phyloP scores from a whole-genome alignment of 2,113 vertebrate genomes.

The Nestor notabilis region DNA sequence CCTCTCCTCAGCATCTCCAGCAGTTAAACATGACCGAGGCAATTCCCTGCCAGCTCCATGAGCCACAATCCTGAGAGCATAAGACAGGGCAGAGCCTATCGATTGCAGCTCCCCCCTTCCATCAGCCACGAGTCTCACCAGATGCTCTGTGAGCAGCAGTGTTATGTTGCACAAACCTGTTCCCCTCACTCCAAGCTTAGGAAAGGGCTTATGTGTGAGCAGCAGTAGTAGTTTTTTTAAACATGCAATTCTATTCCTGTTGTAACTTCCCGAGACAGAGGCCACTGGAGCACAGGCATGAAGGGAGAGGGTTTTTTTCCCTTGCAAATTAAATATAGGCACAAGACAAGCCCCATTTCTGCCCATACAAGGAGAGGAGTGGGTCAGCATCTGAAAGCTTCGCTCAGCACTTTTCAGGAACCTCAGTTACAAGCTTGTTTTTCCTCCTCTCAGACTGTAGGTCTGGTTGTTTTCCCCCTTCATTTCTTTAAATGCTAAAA shows the following conservation, averaged over 20 bases:
- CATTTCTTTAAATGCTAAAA: background rate
- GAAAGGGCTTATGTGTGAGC: background rate
- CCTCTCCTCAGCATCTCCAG: background rate
- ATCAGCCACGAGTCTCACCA: fast-evolving
- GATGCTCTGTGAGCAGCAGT: background rate
- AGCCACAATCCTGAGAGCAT: background rate
- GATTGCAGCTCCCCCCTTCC: fast-evolving
- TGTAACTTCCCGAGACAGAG: background rate
- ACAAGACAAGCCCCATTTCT: background rate
- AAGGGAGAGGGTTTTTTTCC: background rate
- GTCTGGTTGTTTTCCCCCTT: background rate
- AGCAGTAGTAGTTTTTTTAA: fast-evolving
- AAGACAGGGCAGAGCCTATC: fast-evolving
- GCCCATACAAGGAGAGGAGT: constrained; percentile 69
- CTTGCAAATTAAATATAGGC: constrained; percentile 69
- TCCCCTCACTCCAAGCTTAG: background rate
- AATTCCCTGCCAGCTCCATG: background rate
- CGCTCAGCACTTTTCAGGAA: background rate
- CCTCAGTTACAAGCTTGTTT: background rate
- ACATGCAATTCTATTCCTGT: background rate
- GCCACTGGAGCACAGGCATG: background rate
- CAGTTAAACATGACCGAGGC: fast-evolving
- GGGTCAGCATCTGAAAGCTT: background rate
- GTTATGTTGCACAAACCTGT: background rate
- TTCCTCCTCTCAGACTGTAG: background rate